A percentile compares a stretch with the other conserved stretches of the same genome.
These are phyloP conservation scores for Synergus umbraculus DNA, from an alignment of 2,888 invertebrate species.

Conservation along the genomic window DNA sequence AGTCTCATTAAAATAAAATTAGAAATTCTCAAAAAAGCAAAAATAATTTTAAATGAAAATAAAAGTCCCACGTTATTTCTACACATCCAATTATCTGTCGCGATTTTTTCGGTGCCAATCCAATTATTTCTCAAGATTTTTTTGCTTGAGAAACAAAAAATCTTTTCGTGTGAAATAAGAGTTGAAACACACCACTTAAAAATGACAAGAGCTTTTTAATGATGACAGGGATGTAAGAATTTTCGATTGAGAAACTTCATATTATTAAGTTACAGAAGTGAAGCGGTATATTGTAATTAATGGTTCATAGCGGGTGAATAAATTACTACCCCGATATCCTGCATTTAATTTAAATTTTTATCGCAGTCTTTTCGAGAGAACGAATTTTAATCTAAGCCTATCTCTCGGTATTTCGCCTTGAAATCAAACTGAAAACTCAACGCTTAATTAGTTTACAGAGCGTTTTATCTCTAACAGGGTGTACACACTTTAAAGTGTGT, in stretches of 20 bases:
- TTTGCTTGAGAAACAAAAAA: neutral
- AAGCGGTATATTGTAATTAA: conserved; percentile 24
- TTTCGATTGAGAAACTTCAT: neutral
- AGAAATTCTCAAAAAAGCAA: neutral
- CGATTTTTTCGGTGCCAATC: neutral
- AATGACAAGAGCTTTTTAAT: neutral
- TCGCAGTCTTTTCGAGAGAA: conserved; percentile 37
- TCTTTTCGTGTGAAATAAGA: neutral
- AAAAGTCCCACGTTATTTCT: neutral
- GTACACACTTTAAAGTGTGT: neutral
- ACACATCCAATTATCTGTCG: neutral
- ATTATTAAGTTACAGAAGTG: conserved; percentile 14
- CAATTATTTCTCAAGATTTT: neutral
- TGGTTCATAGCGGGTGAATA: conserved; percentile 26
- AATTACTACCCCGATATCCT: conserved; percentile 36
- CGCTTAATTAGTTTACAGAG: conserved; percentile 40
- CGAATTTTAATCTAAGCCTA: conserved; percentile 36
- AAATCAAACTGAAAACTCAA: conserved; percentile 39
- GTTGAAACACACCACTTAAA: neutral
- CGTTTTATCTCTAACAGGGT: conserved; percentile 32
- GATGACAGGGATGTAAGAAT: neutral
- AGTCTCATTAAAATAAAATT: neutral
- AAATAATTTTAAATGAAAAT: neutral
- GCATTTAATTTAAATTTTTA: conserved; percentile 36
- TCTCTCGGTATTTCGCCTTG: conserved; percentile 35